Percentiles rank a stretch among this genome's conserved stretches.
These are phyloP conservation scores for Numenius arquata DNA, from an alignment of 2,113 vertebrate species.

Conservation along the genomic window DNA sequence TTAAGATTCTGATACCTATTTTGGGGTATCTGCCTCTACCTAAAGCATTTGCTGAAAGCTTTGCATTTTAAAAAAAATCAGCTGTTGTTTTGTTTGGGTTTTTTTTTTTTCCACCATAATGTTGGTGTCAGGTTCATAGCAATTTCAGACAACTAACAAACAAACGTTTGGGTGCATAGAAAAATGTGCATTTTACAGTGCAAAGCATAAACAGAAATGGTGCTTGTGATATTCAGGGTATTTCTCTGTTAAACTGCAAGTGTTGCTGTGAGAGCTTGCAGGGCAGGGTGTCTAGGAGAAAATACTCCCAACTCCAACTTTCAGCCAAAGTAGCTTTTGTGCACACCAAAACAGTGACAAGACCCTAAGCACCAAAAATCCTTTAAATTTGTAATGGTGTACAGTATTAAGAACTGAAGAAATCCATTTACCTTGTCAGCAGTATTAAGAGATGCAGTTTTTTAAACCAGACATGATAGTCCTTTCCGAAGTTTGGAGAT, in stretches of 20 bases:
- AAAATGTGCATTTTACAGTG: neutral
- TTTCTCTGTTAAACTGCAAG: neutral
- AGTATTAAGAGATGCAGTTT: neutral
- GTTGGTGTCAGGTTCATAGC: neutral
- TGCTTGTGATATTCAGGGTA: neutral
- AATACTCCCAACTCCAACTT: neutral
- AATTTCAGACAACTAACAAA: neutral
- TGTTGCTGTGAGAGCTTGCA: neutral
- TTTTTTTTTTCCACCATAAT: neutral
- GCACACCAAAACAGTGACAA: neutral
- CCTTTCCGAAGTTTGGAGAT: neutral
- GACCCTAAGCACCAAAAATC: neutral
- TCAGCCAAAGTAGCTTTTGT: neutral
- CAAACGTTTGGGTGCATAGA: neutral
- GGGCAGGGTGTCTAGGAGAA: neutral
- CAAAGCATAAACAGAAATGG: neutral
- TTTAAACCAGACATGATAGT: neutral
- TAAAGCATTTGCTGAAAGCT: neutral
- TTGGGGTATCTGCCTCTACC: neutral
- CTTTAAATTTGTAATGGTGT: neutral
- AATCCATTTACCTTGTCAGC: neutral
- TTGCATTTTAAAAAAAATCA: neutral
- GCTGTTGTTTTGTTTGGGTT: neutral
- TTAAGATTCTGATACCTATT: neutral
- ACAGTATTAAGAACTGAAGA: neutral